Base-by-base conservation (phyloP, 2,797 vertebrate genomes). In the Cuniculus paca region DNA sequence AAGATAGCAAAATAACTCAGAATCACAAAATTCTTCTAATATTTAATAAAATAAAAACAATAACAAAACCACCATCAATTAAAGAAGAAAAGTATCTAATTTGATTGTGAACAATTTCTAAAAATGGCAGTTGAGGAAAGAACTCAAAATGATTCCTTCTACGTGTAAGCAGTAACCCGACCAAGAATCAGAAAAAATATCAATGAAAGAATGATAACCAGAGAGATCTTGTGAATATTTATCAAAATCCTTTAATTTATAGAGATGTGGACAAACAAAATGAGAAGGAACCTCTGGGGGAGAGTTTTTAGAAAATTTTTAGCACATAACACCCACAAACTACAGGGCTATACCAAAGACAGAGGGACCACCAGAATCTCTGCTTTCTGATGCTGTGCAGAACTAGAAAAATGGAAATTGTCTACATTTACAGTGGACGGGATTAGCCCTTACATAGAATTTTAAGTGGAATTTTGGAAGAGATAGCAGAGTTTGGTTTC, bases 101-200 rank as follows among this genome's bases (percentile, higher is more conserved):
- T 94, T 87, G 28, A 82, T 31, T 24, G 12, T 50, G 87, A 96
- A 87, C 42, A 48, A 28, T 60, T 84, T 56, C 85, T 78, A 79
- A 89, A 96, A 87, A 3, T 79, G 78, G 31, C 10, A 88, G 39
- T 4, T 58, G 24, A 88, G 11, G 61, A 80, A 82, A 96, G 4
- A 63, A 56, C 14, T 28, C n/a, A 45, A 72, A 14, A 5, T 82
- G 45, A 20, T 16, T 88, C 68, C 81, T 48, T 3, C 2, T 56
- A n/a, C 6, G 7, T 56, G 74, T 88, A 60, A 91, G 48, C 45
- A 36, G 88, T 11, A 68, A 42, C 11, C 36, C 39, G 45, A 63
- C 5, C 2, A 14, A 65, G 9, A 81, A 70, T 19, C 9, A 65
- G 31, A 81, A 52, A 4, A 4, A 68, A 6, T 74, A 34, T 14